Base-by-base conservation (phyloP, 2,888 invertebrate genomes). In the Chironomus tentans region DNA sequence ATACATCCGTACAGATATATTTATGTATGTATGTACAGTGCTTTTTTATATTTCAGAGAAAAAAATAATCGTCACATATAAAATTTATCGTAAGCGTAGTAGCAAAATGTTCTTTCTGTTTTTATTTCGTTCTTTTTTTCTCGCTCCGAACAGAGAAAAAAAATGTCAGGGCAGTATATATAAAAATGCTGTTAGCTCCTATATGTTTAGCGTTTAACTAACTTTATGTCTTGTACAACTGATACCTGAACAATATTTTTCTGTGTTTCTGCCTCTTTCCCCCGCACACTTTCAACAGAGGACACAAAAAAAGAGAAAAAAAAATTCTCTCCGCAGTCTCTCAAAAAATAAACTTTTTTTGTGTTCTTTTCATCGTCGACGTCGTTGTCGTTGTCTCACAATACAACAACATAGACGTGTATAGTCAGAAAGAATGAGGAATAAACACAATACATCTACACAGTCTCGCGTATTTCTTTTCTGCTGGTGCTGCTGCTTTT, bases 131-230 rank as follows among this genome's bases (percentile, higher is more conserved):
- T n/a, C n/a, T n/a, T n/a, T n/a, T n/a, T n/a, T n/a, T 70, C 15
- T 56, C 56, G 56, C 56, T 56, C 56, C 56, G 56, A 56, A 56
- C 56, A 6, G 15, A 22, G 21, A 21, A 24, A 65, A 18, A 21
- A 65, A 65, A 24, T 65, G 65, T 65, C 24, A 21, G 65, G 24
- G 65, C 65, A 71, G 71, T 71, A 71, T 71, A 71, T 71, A 71
- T 56, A 71, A 71, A 65, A 21, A 7, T 38, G 61, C 62, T 73
- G 72, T 73, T 61, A 50, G 61, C 72, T 73, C 46, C 38, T 73
- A 73, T 73, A 62, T 73, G 72, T 73, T 73, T 73, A 62, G 56
- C 72, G 72, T 73, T 73, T 73, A 73, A 71, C 71, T 71, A 71
- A 73, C 72, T 73, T 73, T 46, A 62, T 62, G 61, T 73, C 62